phyloP scores from a whole-genome alignment of 1,140 invertebrate species.

The Apis cerana region DNA sequence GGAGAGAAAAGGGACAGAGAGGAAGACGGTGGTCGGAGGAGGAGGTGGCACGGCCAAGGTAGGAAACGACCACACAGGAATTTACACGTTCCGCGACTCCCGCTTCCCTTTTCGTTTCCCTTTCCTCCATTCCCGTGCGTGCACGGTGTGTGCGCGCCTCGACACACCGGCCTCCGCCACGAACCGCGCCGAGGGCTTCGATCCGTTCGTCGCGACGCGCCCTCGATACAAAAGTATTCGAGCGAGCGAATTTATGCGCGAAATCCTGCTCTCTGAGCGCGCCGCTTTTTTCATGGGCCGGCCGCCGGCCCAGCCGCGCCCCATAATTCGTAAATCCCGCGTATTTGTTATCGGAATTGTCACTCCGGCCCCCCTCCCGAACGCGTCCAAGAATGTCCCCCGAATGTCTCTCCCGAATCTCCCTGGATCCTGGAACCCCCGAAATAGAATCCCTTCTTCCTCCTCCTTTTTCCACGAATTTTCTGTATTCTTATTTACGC shows the following conservation, averaged over 20 bases:
- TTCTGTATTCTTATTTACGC: constrained; percentile 35
- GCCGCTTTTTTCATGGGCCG: constrained; percentile 42
- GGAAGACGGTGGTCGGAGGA: constrained; percentile 3
- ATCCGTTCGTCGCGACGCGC: not conserved
- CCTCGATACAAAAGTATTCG: constrained; percentile 60
- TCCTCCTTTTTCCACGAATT: constrained; percentile 30
- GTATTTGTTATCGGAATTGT: constrained; percentile 63
- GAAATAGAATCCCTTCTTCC: not conserved
- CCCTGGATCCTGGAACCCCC: not conserved
- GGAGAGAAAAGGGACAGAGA: not conserved
- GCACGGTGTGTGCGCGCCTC: not conserved
- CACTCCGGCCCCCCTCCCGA: constrained; percentile 18
- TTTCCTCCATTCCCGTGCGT: not conserved
- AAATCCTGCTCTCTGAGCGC: constrained; percentile 19
- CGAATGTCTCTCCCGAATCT: no score
- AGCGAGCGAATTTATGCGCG: constrained; percentile 60
- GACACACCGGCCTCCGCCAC: not conserved
- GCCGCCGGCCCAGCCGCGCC: not conserved
- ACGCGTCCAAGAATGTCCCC: constrained; percentile 34
- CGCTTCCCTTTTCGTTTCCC: constrained; percentile 44
- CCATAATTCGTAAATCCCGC: constrained; percentile 53
- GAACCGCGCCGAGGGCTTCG: not conserved
- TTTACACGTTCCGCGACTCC: constrained; percentile 73
- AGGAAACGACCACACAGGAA: constrained; percentile 73
- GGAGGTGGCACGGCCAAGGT: constrained; percentile 29